Conservation (phyloP, 1,140 invertebrate genomes). For the Portunus trituberculatus region DNA sequence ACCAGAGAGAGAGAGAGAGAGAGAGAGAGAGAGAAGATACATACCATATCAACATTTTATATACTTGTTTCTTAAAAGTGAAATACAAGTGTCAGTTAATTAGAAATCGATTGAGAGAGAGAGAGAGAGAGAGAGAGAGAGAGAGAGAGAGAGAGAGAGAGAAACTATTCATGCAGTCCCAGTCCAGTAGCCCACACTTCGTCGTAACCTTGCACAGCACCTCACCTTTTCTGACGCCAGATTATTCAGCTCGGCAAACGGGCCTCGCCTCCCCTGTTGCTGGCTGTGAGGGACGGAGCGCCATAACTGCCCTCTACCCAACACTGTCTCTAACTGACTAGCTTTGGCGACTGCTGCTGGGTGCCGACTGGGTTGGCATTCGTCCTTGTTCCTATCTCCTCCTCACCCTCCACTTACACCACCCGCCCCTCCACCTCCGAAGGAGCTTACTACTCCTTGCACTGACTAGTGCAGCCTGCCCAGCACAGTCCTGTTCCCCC, state of each 20-base stretch:
- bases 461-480: too few relatives aligned
- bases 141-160: neutral
- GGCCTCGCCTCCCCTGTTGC: neutral
- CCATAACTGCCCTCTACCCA: neutral
- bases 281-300: neutral
- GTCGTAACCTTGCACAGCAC: neutral
- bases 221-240: conserved; percentile 63
- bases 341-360: neutral
- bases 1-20: too few relatives aligned
- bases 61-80: too few relatives aligned
- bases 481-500: too few relatives aligned
- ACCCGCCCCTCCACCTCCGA: too few relatives aligned
- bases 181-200: neutral
- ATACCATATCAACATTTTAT: too few relatives aligned
- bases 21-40: too few relatives aligned
- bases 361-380: neutral
- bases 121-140: too few relatives aligned
- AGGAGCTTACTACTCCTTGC: too few relatives aligned
- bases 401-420: neutral
- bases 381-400: neutral
- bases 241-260: conserved; percentile 59
- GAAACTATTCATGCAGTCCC: neutral
- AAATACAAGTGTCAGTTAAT: too few relatives aligned
- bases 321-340: neutral
- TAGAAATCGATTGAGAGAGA: neutral